Evolutionary conservation across 2,113 vertebrate species (phyloP).

Genomic region (Sigmodon hispidus): DNA sequence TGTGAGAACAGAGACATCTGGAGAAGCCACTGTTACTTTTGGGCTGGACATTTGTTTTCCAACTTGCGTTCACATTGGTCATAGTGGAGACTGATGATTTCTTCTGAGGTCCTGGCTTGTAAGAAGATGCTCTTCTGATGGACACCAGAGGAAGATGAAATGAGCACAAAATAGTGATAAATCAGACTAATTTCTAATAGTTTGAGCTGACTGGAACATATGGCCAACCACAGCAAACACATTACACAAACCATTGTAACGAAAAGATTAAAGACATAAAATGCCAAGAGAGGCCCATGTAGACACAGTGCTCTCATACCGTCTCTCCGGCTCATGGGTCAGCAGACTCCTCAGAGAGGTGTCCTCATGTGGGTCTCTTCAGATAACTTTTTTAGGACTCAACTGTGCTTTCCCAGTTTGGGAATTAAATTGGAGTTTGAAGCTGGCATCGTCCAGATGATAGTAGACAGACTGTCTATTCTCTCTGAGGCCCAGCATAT

Average conservation of each 20-base stretch:
- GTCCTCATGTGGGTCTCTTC: neutral
- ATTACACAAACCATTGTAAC: neutral
- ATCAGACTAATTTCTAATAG: neutral
- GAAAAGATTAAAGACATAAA: slow-evolving; percentile 4
- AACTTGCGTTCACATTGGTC: neutral
- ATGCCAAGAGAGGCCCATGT: neutral
- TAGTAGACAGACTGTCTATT: neutral
- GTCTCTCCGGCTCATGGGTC: neutral
- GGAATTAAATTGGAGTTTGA: neutral
- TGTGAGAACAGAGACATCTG: neutral
- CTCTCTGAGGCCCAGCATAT: neutral
- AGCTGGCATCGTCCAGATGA: neutral
- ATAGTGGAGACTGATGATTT: neutral
- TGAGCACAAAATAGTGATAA: neutral
- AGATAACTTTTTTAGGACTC: neutral
- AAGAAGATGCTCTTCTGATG: neutral
- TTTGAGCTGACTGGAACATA: neutral
- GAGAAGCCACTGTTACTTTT: neutral
- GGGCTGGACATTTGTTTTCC: neutral
- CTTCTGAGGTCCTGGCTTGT: neutral
- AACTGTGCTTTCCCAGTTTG: neutral
- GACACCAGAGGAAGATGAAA: neutral
- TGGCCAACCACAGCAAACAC: neutral
- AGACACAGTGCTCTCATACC: neutral
- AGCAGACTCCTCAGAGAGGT: neutral